Evolutionary conservation across 2,888 invertebrate genomes (phyloP).

Genomic region (Coelogynopora nodosa): DNA sequence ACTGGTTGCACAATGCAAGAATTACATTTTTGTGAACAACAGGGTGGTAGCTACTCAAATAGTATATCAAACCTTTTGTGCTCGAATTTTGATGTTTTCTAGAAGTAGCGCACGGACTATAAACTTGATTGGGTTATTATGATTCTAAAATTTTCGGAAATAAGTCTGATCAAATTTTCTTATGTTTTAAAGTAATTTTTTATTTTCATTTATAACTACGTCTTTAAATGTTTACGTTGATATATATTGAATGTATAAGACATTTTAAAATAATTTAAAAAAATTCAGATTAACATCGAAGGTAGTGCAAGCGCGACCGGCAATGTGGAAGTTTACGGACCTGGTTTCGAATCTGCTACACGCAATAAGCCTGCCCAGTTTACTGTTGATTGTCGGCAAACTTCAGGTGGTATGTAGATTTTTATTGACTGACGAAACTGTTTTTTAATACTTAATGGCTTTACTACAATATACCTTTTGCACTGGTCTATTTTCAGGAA

Average conservation of each 20-base stretch:
- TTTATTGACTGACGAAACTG: neutral
- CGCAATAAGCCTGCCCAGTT: slow-evolving; percentile 1
- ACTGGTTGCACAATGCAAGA: no score
- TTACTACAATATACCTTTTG: neutral
- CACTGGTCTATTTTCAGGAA: no score
- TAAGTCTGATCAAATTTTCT: neutral
- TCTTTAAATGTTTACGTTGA: no score
- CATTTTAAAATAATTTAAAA: neutral
- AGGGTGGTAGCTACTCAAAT: no score
- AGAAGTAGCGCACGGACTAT: no score
- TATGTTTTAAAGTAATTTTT: neutral
- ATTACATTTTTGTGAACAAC: no score
- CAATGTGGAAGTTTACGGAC: slow-evolving; percentile 17
- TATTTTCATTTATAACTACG: neutral
- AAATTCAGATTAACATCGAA: slow-evolving; percentile 14
- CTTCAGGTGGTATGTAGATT: neutral
- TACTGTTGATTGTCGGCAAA: slow-evolving; percentile 16
- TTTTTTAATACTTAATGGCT: neutral
- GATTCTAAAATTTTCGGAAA: no score
- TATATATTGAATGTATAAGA: neutral
- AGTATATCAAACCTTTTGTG: no score
- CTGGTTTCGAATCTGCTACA: slow-evolving; percentile 16
- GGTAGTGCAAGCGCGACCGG: neutral
- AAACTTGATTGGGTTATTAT: no score
- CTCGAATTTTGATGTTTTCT: no score